Evolutionary conservation across 1,140 invertebrate genomes (phyloP), one percentile per base, ranked within the genome.

Genomic region (Hirudo medicinalis): DNA sequence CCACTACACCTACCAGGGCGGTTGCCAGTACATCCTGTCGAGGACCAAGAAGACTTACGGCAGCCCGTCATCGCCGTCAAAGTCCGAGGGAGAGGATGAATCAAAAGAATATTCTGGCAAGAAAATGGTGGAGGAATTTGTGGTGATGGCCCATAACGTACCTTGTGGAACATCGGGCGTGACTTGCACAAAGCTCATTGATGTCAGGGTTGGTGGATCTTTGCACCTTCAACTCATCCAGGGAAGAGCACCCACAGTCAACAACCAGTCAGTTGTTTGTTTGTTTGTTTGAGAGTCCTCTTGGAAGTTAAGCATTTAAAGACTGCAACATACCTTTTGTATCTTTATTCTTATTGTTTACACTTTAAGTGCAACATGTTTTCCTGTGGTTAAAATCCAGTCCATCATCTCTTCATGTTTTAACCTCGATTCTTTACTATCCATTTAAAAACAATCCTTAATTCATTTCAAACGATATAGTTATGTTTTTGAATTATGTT

Each of bases 1-100:
- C 71, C 85, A 85, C 13, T 94, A 87, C 78, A 88, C 92, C 79
- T 94, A 92, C 79, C 91, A 92, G 89, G 91, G 91, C 15, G 87
- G 88, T 73, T 94, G 92, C 80, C 87, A 87, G 0, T 94, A 94
- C 78, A 89, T 89, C 77, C 79, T 94, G 57, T 81, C 92, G 0
- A 87, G 88, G 75, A 83, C 83, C 0, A 76, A 83, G 0, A 11
- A 86, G 89, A 89, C 53, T 69, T 54, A 78, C 88, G 84, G 86
- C 91, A 8, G 87, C 86, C 8, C 49, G 49, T 22, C 32, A 13
- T 11, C 3, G 9, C 29, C 27, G 22, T 32, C 25, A 20, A 29
- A 2, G 20, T 29, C 3, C 29, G n/a, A 25, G 19, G 15, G 43
- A 32, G 22, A 0, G 11, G 57, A 63, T 63, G 22, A 13, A 6